These are phyloP conservation scores for Holacanthus passer DNA, from an alignment of 2,113 vertebrate genomes.

Conservation along the genomic window DNA sequence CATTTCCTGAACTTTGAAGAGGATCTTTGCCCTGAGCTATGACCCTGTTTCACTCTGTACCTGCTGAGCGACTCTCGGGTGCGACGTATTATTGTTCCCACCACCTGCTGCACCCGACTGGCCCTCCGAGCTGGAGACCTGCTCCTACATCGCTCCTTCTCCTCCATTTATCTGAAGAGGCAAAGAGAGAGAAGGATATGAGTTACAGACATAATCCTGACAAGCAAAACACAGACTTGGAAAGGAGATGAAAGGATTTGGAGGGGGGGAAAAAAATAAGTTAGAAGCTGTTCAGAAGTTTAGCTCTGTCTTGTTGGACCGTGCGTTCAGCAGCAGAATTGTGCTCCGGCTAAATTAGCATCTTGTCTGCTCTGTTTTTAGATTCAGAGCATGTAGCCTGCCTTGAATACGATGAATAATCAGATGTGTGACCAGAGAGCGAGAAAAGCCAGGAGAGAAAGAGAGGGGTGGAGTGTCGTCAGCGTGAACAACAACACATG, in stretches of 20 bases:
- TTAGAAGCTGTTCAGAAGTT: conserved; percentile 21
- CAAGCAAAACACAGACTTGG: conserved; percentile 13
- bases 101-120: conserved; percentile 95
- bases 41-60: conserved; percentile 72
- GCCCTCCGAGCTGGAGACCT: conserved; percentile 90
- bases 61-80: conserved; percentile 90
- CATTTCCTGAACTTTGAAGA: neutral
- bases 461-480: conserved; percentile 23
- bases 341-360: conserved; percentile 41
- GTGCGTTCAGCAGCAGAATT: conserved; percentile 15
- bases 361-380: conserved; percentile 46
- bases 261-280: conserved; percentile 26
- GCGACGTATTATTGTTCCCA: conserved; percentile 95
- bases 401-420: conserved; percentile 63
- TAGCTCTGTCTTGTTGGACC: conserved; percentile 14
- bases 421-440: conserved; percentile 47
- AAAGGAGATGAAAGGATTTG: conserved; percentile 46
- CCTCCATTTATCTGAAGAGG: conserved; percentile 95
- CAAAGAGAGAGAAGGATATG: conserved; percentile 28
- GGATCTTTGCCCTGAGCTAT: neutral
- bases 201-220: conserved; percentile 6
- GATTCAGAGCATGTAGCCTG: conserved; percentile 53
- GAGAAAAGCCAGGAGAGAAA: conserved; percentile 19
- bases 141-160: conserved; percentile 91
- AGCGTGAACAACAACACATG: conserved; percentile 49